A percentile compares a stretch with the other conserved stretches of the same genome.
phyloP scores from a whole-genome alignment of 2,888 invertebrate species.

The Drepana falcataria region DNA sequence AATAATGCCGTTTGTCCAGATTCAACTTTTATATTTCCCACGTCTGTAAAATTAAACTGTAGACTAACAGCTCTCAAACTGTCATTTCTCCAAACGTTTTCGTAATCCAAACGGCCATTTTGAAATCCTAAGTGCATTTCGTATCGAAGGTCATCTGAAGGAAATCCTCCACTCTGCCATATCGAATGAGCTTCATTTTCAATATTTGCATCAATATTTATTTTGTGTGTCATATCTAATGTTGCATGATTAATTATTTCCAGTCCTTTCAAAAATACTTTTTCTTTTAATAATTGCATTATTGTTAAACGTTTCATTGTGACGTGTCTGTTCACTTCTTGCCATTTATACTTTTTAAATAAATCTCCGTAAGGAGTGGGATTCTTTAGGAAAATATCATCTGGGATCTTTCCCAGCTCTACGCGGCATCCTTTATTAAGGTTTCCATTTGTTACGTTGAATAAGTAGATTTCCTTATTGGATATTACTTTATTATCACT shows the following conservation, averaged over 20 bases:
- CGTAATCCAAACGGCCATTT: constrained; percentile 23
- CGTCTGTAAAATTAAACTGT: constrained; percentile 29
- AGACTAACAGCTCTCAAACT: constrained; percentile 19
- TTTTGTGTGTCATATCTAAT: constrained; percentile 19
- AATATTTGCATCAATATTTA: constrained; percentile 24
- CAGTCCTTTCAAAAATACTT: constrained; percentile 30
- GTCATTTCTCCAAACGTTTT: constrained; percentile 43
- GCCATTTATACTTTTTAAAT: constrained; percentile 48
- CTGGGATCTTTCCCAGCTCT: constrained; percentile 47
- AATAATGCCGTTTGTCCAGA: constrained; percentile 35
- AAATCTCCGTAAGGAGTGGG: constrained; percentile 49
- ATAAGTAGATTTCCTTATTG: constrained; percentile 39
- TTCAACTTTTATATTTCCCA: constrained; percentile 28
- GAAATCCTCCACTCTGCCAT: constrained; percentile 42
- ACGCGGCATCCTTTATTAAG: constrained; percentile 42
- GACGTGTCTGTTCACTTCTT: constrained; percentile 35
- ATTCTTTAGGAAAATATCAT: constrained; percentile 48
- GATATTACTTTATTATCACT: constrained; percentile 40
- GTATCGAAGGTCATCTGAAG: constrained; percentile 34
- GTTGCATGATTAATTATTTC: constrained; percentile 47
- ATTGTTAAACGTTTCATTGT: constrained; percentile 33
- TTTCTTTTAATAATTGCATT: constrained; percentile 36
- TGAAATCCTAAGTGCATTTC: constrained; percentile 34
- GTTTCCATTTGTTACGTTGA: constrained; percentile 47
- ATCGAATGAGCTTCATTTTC: constrained; percentile 37